Percentiles rank a stretch among this genome's conserved stretches.
Evolutionary conservation across 2,888 invertebrate genomes (phyloP).

Genomic region (Orthosia cruda): DNA sequence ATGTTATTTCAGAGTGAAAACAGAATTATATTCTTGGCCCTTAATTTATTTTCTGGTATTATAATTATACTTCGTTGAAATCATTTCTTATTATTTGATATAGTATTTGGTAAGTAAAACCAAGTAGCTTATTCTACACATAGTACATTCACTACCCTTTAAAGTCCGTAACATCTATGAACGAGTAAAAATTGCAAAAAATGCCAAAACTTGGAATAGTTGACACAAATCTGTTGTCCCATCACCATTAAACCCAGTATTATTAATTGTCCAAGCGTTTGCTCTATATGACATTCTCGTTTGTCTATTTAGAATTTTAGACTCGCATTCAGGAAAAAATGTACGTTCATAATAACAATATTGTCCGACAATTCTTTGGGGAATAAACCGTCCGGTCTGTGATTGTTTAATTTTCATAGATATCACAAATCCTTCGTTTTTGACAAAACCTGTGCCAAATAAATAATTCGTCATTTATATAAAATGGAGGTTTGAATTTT

Average conservation of each 20-base stretch:
- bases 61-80: not conserved
- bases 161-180: not conserved
- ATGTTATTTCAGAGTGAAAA: constrained; percentile 30
- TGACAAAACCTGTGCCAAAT: constrained; percentile 16
- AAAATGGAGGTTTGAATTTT: constrained; percentile 42
- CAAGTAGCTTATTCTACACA: not conserved
- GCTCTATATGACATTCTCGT: constrained; percentile 69
- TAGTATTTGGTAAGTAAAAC: not conserved
- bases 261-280: constrained; percentile 78
- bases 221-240: not conserved
- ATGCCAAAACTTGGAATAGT: not conserved
- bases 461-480: constrained; percentile 44
- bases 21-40: constrained; percentile 12
- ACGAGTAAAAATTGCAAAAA: not conserved
- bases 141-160: too few species aligned
- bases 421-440: constrained; percentile 47
- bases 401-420: constrained; percentile 62
- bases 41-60: constrained; percentile 12
- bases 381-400: constrained; percentile 58
- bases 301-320: constrained; percentile 72
- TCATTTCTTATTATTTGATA: not conserved
- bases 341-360: constrained; percentile 65
- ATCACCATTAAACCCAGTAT: constrained; percentile 54
- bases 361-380: constrained; percentile 69
- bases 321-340: constrained; percentile 61